Percentiles rank a stretch among this genome's conserved stretches.
These are phyloP conservation scores for Achlya flavicornis DNA, from an alignment of 2,888 invertebrate genomes.

Conservation along the genomic window DNA sequence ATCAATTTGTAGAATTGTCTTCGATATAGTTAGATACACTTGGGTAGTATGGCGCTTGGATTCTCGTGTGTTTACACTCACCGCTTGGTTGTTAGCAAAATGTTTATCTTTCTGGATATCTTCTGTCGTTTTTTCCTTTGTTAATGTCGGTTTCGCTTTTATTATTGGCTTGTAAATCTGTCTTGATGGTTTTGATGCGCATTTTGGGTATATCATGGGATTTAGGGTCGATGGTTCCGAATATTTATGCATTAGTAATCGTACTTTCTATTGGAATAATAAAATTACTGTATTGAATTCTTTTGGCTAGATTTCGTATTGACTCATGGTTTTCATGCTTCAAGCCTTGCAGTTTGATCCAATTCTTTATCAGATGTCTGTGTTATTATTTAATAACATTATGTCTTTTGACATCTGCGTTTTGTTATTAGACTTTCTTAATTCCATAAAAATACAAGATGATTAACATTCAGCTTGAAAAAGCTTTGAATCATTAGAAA, in stretches of 20 bases:
- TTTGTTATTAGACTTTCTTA: too few relatives aligned
- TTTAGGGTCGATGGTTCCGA: conserved; percentile 21
- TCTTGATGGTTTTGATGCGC: conserved; percentile 44
- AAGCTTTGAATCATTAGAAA: too few relatives aligned
- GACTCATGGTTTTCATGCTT: not conserved
- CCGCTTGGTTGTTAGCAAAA: conserved; percentile 51
- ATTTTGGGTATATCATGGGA: conserved; percentile 26
- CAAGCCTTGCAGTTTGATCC: too few relatives aligned
- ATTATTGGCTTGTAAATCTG: conserved; percentile 64
- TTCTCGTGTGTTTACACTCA: conserved; percentile 56
- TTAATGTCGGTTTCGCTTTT: conserved; percentile 57
- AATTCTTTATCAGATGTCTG: too few relatives aligned
- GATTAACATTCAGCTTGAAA: too few relatives aligned
- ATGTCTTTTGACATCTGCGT: too few relatives aligned
- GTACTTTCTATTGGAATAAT: not conserved
- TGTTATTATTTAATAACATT: too few relatives aligned
- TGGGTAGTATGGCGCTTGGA: conserved; percentile 49
- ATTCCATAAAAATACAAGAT: too few relatives aligned
- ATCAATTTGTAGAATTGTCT: conserved; percentile 34
- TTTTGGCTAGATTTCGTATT: not conserved
- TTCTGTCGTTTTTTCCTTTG: conserved; percentile 63
- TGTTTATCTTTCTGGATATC: conserved; percentile 71
- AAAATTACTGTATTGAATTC: not conserved
- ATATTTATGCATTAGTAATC: conserved; percentile 22
- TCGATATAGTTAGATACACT: conserved; percentile 26